These are phyloP conservation scores for Ganaspis sp. DNA, from an alignment of 1,140 invertebrate species.

Conservation along the genomic window DNA sequence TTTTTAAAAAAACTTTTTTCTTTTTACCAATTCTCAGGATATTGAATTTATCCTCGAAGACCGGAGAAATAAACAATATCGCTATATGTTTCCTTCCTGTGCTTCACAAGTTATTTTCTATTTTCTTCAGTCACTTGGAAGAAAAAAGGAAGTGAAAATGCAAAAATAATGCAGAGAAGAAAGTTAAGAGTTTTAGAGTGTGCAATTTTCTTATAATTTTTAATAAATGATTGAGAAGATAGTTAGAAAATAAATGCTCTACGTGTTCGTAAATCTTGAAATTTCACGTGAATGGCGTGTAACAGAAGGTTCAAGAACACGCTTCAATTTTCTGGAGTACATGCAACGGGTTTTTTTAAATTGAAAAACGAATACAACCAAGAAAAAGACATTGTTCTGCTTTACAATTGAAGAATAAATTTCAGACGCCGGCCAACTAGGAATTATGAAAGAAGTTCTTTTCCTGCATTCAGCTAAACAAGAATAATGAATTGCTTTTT, in stretches of 20 bases:
- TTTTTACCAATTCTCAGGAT: too few species aligned
- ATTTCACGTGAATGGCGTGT: conserved; percentile 1
- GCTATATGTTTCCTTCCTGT: too few species aligned
- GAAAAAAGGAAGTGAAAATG: not conserved
- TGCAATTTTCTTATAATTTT: not conserved
- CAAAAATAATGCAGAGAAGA: not conserved
- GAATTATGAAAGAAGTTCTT: too few species aligned
- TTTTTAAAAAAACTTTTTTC: too few species aligned
- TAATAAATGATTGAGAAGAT: conserved; percentile 2
- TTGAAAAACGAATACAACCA: not conserved
- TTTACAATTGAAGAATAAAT: too few species aligned
- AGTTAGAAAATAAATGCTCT: not conserved
- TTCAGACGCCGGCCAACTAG: not conserved
- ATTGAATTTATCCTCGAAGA: too few species aligned
- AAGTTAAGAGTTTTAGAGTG: too few species aligned
- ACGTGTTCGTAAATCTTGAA: conserved; percentile 13
- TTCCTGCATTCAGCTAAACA: too few species aligned
- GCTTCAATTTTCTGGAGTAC: conserved; percentile 25
- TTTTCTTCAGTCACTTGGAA: not conserved
- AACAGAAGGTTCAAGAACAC: conserved; percentile 28
- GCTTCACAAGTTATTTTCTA: too few species aligned
- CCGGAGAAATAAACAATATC: too few species aligned
- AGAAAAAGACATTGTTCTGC: not conserved
- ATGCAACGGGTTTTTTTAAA: not conserved
- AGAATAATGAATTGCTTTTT: too few species aligned